phyloP scores from a whole-genome alignment of 2,888 invertebrate species.

The Acronicta aceris region DNA sequence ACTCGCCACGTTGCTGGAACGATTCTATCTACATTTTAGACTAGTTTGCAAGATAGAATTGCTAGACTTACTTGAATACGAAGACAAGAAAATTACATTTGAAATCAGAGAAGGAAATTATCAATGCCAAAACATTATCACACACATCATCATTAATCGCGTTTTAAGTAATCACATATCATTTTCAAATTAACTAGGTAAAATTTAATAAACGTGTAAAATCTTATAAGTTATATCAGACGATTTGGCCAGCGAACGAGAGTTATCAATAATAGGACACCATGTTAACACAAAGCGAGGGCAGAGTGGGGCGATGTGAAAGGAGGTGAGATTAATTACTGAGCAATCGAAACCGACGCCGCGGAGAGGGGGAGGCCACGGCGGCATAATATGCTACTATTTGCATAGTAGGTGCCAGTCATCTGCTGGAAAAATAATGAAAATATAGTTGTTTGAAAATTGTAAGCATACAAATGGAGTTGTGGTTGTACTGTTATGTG shows the following conservation, averaged over 20 bases:
- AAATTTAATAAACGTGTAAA: background rate
- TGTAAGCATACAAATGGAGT: no score
- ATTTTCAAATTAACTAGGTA: no score
- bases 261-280: slow-evolving; percentile 52
- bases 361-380: slow-evolving; percentile 34
- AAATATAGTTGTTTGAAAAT: background rate
- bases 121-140: no score
- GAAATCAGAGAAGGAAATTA: no score
- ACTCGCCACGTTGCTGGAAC: slow-evolving; percentile 35
- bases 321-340: slow-evolving; percentile 70
- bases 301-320: slow-evolving; percentile 36
- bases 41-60: slow-evolving; percentile 34
- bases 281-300: slow-evolving; percentile 53
- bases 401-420: slow-evolving; percentile 48
- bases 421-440: slow-evolving; percentile 4
- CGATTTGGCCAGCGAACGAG: slow-evolving; percentile 35
- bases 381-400: slow-evolving; percentile 37
- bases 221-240: slow-evolving; percentile 3
- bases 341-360: slow-evolving; percentile 62
- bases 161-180: no score
- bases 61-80: slow-evolving; percentile 3
- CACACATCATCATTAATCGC: no score
- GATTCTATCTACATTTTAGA: slow-evolving; percentile 30
- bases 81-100: no score
- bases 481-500: background rate